Evolutionary conservation across 2,888 invertebrate genomes (phyloP).

Genomic region (Alentia gelatinosa): DNA sequence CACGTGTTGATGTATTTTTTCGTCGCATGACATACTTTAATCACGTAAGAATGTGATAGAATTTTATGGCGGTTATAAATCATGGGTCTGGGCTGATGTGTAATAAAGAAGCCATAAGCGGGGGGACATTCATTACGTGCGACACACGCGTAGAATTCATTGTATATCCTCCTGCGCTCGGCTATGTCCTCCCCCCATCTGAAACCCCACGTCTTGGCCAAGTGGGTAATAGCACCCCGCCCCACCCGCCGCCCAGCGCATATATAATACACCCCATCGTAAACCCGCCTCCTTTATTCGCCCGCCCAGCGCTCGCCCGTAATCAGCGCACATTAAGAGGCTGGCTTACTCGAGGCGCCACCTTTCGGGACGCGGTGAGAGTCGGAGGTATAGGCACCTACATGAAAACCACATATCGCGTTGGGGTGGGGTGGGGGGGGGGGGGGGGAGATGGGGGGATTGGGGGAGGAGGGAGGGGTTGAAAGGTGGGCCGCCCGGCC

Average conservation of each 20-base stretch:
- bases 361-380: not conserved
- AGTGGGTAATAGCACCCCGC: not conserved
- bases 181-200: constrained; percentile 4
- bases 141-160: constrained; percentile 35
- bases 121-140: constrained; percentile 27
- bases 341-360: not conserved
- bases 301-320: not conserved
- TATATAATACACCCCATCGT: not conserved
- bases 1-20: constrained; percentile 40
- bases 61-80: constrained; percentile 46
- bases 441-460: not conserved
- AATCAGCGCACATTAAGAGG: constrained; percentile 42
- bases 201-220: not conserved
- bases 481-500: too few species aligned
- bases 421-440: not conserved
- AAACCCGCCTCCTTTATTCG: not conserved
- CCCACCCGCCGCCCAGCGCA: not conserved
- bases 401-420: constrained; percentile 48
- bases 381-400: constrained; percentile 16
- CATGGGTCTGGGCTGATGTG: constrained; percentile 28
- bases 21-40: constrained; percentile 51
- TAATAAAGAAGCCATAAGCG: constrained; percentile 45
- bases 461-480: too few species aligned
- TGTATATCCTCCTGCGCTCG: constrained; percentile 7
- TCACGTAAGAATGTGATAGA: constrained; percentile 52